These are phyloP conservation scores for Ptilorrhoa leucosticta DNA, from an alignment of 2,113 vertebrate genomes.

Conservation along the genomic window DNA sequence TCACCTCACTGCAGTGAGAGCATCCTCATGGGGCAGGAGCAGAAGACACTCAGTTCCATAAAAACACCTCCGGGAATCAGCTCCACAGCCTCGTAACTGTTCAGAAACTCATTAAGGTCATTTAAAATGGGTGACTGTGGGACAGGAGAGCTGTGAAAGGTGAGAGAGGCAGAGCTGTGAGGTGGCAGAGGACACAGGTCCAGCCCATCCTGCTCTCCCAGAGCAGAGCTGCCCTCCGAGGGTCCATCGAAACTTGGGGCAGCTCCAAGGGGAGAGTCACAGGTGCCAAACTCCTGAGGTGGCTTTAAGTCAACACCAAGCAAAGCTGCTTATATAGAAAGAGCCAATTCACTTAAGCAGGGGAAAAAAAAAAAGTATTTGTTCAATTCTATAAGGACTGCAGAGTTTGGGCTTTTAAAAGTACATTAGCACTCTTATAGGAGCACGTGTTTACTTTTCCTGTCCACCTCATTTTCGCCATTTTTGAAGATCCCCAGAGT, in stretches of 20 bases:
- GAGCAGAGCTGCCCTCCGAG: neutral
- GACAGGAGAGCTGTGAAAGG: neutral
- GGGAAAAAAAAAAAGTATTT: neutral
- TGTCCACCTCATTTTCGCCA: neutral
- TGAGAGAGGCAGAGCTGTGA: neutral
- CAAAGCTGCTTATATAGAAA: neutral
- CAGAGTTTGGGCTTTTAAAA: neutral
- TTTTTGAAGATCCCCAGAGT: neutral
- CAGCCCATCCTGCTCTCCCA: neutral
- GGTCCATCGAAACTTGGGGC: neutral
- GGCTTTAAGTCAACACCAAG: neutral
- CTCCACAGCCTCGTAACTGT: accelerated
- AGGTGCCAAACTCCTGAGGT: neutral
- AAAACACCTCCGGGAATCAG: neutral
- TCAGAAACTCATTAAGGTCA: accelerated
- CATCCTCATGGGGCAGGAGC: neutral
- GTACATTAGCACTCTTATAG: neutral
- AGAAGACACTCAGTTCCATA: neutral
- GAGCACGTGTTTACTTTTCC: constrained; percentile 3
- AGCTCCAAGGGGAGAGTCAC: neutral
- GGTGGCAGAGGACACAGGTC: neutral
- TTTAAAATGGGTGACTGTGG: neutral
- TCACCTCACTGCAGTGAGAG: neutral
- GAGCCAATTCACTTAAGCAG: neutral
- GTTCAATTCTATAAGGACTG: neutral